These are phyloP conservation scores for Actias luna DNA, from an alignment of 2,888 invertebrate genomes.

Conservation along the genomic window DNA sequence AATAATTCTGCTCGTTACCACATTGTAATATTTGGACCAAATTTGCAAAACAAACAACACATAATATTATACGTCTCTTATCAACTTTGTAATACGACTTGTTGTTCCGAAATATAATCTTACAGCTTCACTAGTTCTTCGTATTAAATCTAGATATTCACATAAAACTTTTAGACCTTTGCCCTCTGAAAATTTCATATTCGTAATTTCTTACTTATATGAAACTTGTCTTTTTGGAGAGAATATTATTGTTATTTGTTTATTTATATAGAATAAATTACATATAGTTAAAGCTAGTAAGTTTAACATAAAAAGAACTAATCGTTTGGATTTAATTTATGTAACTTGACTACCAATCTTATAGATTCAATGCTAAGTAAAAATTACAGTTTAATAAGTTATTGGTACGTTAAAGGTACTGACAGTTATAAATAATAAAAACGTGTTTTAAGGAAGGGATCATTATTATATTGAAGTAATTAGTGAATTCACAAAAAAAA, in stretches of 20 bases:
- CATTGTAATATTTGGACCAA: not conserved
- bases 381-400: no score
- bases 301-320: no score
- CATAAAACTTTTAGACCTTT: constrained; percentile 1
- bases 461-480: no score
- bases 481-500: no score
- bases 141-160: constrained; percentile 5
- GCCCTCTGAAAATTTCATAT: not conserved
- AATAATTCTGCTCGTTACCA: not conserved
- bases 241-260: not conserved
- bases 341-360: not conserved
- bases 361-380: no score
- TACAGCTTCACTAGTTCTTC: not conserved
- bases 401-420: no score
- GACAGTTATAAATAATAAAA: no score
- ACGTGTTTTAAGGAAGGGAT: no score
- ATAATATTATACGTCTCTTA: not conserved
- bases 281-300: no score
- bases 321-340: not conserved
- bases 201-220: not conserved
- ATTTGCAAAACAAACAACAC: not conserved
- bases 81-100: not conserved
- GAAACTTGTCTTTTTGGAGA: not conserved
- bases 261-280: not conserved
- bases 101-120: not conserved